phyloP scores from a whole-genome alignment of 2,113 vertebrate genomes.

The Maccullochella peelii region DNA sequence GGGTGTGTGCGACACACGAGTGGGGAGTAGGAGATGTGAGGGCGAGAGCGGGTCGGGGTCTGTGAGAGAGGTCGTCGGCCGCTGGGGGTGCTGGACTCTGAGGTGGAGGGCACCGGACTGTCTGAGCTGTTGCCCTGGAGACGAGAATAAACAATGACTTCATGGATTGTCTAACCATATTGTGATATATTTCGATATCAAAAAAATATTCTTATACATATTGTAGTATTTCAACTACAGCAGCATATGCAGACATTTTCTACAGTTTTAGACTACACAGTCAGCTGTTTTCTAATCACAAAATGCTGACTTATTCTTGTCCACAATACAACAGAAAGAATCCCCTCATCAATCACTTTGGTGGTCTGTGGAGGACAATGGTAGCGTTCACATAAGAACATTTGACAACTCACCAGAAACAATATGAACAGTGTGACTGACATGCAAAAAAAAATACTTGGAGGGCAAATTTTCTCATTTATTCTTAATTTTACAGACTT shows the following conservation, averaged over 20 bases:
- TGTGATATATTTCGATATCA: not conserved
- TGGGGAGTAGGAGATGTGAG: slow-evolving; percentile 94
- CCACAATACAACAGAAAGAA: too few species aligned
- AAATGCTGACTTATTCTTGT: too few species aligned
- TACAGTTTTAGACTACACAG: too few species aligned
- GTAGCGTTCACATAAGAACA: too few species aligned
- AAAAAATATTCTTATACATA: not conserved
- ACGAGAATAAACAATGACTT: slow-evolving; percentile 7
- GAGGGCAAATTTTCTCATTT: not conserved
- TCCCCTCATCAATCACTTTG: too few species aligned
- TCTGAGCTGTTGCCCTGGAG: slow-evolving; percentile 94
- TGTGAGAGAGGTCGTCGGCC: slow-evolving; percentile 91
- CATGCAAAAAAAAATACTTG: not conserved
- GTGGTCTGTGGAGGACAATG: too few species aligned
- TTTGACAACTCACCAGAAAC: too few species aligned
- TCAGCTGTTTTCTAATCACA: too few species aligned
- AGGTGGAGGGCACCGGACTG: slow-evolving; percentile 95
- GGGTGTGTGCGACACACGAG: slow-evolving; percentile 88
- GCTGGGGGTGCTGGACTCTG: slow-evolving; percentile 97
- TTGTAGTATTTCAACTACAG: too few species aligned
- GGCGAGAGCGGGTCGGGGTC: slow-evolving; percentile 90
- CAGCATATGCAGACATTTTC: too few species aligned
- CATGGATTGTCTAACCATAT: not conserved
- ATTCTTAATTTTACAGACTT: not conserved
- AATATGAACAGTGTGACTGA: too few species aligned